Percentiles rank a stretch among this genome's conserved stretches.
Conservation (phyloP, 2,113 vertebrate species). For the Datnioides undecimradiatus region DNA sequence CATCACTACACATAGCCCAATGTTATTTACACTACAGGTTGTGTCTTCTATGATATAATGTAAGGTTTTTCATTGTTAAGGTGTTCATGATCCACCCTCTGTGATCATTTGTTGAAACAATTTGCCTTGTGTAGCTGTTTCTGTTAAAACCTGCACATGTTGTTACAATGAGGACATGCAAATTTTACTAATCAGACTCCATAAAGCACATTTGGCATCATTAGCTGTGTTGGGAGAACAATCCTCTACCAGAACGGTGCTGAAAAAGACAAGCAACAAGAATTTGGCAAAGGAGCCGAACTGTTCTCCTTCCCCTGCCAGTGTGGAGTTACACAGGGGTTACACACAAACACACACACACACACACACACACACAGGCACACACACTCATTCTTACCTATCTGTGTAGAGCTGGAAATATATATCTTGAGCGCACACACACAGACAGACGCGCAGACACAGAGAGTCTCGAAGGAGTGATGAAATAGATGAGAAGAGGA, state of each 20-base stretch:
- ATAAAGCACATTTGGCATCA: constrained; percentile 47
- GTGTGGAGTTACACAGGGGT: constrained; percentile 21
- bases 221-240: constrained; percentile 36
- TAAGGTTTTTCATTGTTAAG: not conserved
- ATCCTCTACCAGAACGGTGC: constrained; percentile 30
- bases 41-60: too few relatives aligned
- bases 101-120: not conserved
- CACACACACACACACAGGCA: constrained; percentile 1
- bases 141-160: not conserved
- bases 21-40: too few relatives aligned
- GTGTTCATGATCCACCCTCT: not conserved
- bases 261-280: constrained; percentile 44
- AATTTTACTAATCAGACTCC: constrained; percentile 29
- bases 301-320: constrained; percentile 28
- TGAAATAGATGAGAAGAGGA: constrained; percentile 69
- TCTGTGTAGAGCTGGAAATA: constrained; percentile 30
- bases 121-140: not conserved
- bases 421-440: constrained; percentile 49
- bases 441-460: not conserved
- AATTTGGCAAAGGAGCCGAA: constrained; percentile 42
- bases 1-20: too few relatives aligned
- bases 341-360: constrained; percentile 6
- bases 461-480: constrained; percentile 51
- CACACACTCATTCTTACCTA: not conserved
- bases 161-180: constrained; percentile 5